These are phyloP conservation scores for Podarcis raffonei DNA, from an alignment of 2,113 vertebrate species.

Conservation along the genomic window DNA sequence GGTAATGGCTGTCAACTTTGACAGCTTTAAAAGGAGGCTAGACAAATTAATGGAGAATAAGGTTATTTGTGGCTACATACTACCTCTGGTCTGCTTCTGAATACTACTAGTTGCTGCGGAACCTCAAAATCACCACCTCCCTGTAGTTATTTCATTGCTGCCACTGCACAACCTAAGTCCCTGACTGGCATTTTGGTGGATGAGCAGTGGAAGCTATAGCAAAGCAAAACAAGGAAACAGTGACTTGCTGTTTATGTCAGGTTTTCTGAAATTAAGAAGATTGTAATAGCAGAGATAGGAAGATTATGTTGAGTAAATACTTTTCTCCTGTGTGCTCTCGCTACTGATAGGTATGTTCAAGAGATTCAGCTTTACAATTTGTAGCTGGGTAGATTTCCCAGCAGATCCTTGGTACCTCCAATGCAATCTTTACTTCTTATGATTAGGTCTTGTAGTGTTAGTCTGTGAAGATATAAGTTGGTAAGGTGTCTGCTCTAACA, in stretches of 20 bases:
- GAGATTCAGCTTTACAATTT: not conserved
- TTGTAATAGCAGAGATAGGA: not conserved
- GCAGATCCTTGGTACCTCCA: fast-evolving
- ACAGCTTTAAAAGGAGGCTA: too few relatives aligned
- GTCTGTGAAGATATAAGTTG: not conserved
- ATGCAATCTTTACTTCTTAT: not conserved
- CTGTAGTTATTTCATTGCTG: too few relatives aligned
- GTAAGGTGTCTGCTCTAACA: not conserved
- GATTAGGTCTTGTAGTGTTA: not conserved
- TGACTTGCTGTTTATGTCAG: too few relatives aligned
- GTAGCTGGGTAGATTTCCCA: not conserved
- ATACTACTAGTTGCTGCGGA: too few relatives aligned
- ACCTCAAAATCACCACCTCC: not conserved
- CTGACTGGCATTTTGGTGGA: not conserved
- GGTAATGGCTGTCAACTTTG: too few relatives aligned
- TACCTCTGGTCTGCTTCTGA: too few relatives aligned
- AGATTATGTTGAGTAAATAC: not conserved
- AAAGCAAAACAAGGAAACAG: too few relatives aligned
- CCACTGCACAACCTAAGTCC: not conserved
- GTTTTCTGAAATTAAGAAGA: not conserved
- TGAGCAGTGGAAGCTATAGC: not conserved
- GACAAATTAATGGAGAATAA: too few relatives aligned
- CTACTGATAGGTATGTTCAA: too few relatives aligned
- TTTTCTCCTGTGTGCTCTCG: not conserved
- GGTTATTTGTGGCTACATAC: too few relatives aligned